Base-by-base conservation (phyloP, 2,888 invertebrate species). In the Pardosa pseudoannulata region DNA sequence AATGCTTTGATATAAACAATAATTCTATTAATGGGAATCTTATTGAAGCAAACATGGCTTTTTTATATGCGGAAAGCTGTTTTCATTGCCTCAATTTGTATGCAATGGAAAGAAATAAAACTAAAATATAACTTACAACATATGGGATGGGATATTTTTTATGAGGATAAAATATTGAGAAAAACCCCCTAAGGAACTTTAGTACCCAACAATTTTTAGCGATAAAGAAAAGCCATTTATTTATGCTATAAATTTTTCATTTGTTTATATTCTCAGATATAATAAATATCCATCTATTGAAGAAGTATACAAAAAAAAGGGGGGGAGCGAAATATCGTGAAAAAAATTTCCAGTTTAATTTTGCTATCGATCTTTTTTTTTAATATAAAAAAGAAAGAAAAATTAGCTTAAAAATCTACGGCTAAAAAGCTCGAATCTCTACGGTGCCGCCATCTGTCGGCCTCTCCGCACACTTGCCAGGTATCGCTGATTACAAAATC, bases 401-500 rank as follows among this genome's bases (percentile, higher is more conserved):
- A 13, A 6, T 13, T 23, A 23, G 23, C 56, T 56, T 23, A 11
- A 56, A 56, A 56, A 56, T 16, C 65, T 29, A 65, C n/a, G n/a
- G 9, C 56, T 3, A 3, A n/a, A 2, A 46, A 56, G 11, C 16
- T 56, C 23, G 1, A 3, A 23, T 19, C 23, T 6, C 67, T 31
- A 50, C 27, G 16, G 80, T 78, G 73, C 50, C 41, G 83, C 67
- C 83, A 83, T 83, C 83, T 83, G 68, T 13, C 50, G 73, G 65
- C 13, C 11, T 29, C 19, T 36, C 46, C 11, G 23, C 29, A n/a
- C 27, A 78, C 72, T 50, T 31, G n/a, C 28, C 28, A 72, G 83
- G 83, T 78, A 83, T 78, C 73, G 36, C 73, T 83, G 78, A 83
- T 83, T 83, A 78, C 56, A 83, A 83, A 83, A 83, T 83, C 83